phyloP scores from a whole-genome alignment of 2,888 invertebrate genomes.

The Onthophagus sagittarius region DNA sequence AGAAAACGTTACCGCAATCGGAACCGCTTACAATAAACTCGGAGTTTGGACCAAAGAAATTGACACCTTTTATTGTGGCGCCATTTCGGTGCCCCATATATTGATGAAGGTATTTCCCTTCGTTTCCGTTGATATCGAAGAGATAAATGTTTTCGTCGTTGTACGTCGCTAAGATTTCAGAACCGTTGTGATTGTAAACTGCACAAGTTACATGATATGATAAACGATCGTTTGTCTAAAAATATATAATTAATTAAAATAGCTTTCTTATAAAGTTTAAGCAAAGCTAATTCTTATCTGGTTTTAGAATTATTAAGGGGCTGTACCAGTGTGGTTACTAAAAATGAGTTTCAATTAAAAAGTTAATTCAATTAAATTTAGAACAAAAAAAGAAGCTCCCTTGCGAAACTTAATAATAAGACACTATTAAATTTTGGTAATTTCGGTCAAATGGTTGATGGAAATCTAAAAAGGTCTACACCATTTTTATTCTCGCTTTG shows the following conservation, averaged over 20 bases:
- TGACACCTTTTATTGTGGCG: conserved; percentile 83
- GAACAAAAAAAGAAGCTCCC: no score
- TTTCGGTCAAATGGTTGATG: no score
- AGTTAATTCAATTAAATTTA: no score
- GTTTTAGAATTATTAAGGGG: no score
- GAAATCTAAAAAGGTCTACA: no score
- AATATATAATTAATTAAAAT: neutral
- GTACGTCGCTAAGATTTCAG: conserved; percentile 89
- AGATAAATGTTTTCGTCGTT: conserved; percentile 91
- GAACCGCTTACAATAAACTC: conserved; percentile 92
- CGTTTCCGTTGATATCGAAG: conserved; percentile 61
- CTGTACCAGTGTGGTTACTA: no score
- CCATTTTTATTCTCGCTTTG: no score
- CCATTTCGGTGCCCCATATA: conserved; percentile 64
- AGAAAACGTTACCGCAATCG: conserved; percentile 82
- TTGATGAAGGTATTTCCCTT: conserved; percentile 50
- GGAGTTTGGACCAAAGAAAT: conserved; percentile 88
- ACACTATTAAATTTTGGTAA: no score
- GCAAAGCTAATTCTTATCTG: no score
- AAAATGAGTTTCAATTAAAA: no score
- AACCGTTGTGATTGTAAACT: conserved; percentile 86
- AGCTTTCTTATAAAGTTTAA: neutral
- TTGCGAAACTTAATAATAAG: no score
- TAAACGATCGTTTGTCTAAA: conserved; percentile 32
- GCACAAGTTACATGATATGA: conserved; percentile 77